Conservation (phyloP, 1,140 invertebrate genomes). For the Caenorhabditis latens region DNA sequence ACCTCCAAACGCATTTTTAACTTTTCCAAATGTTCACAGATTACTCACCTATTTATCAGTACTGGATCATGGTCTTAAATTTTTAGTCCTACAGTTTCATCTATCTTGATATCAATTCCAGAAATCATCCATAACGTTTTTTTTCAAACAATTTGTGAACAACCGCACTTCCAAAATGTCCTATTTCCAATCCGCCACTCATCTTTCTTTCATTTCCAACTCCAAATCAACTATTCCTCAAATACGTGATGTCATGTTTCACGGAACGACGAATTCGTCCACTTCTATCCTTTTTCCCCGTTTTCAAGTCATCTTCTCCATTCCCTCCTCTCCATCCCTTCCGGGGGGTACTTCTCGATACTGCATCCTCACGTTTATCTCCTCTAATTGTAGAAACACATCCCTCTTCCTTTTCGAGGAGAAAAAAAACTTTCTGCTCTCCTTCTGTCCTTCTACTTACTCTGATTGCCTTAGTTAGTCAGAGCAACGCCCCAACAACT, state of each 20-base stretch:
- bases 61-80: too few relatives aligned
- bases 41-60: too few relatives aligned
- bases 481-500: conserved; percentile 9
- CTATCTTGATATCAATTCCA: too few relatives aligned
- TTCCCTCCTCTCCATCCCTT: not conserved
- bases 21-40: too few relatives aligned
- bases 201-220: not conserved
- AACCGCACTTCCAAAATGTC: too few relatives aligned
- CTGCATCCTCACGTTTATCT: conserved; percentile 10
- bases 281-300: not conserved
- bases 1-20: too few relatives aligned
- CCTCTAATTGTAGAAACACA: conserved; percentile 44
- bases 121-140: too few relatives aligned
- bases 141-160: too few relatives aligned
- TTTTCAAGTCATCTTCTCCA: conserved; percentile 21
- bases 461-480: conserved; percentile 56
- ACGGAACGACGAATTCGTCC: conserved; percentile 43
- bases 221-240: conserved; percentile 7
- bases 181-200: not conserved
- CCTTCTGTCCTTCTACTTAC: conserved; percentile 34
- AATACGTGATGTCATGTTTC: conserved; percentile 49
- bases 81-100: too few relatives aligned
- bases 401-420: not conserved
- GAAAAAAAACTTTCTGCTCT: conserved; percentile 39
- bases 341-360: not conserved